These are phyloP conservation scores for Achroia grisella DNA, from an alignment of 1,140 invertebrate genomes.

Conservation along the genomic window DNA sequence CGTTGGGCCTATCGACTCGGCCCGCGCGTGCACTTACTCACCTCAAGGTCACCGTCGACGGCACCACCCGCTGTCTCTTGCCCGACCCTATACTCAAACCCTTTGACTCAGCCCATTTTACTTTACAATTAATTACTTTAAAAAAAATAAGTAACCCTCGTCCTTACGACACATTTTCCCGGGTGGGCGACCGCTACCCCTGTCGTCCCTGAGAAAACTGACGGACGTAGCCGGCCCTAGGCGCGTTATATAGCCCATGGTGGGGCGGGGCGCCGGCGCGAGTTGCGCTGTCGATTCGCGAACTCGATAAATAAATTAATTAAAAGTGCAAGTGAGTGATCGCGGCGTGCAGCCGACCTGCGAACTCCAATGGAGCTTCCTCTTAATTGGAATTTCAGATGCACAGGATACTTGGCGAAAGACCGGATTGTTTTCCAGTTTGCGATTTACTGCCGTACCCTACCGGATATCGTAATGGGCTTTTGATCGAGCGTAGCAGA, in stretches of 20 bases:
- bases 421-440: slow-evolving; percentile 30
- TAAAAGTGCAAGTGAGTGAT: slow-evolving; percentile 73
- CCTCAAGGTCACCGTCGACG: slow-evolving; percentile 51
- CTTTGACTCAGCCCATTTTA: slow-evolving; percentile 24
- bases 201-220: slow-evolving; percentile 63
- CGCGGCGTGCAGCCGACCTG: slow-evolving; percentile 56
- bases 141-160: slow-evolving; percentile 51
- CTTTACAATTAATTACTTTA: slow-evolving; percentile 29
- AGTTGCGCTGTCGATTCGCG: slow-evolving; percentile 69
- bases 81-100: slow-evolving; percentile 34
- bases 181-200: slow-evolving; percentile 45
- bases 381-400: slow-evolving; percentile 60
- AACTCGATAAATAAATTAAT: slow-evolving; percentile 73
- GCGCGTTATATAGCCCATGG: slow-evolving; percentile 53
- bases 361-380: slow-evolving; percentile 46
- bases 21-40: slow-evolving; percentile 49
- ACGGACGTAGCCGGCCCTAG: slow-evolving; percentile 52
- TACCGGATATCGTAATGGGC: not conserved
- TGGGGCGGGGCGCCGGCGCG: slow-evolving; percentile 60
- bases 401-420: slow-evolving; percentile 30
- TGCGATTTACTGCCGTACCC: slow-evolving; percentile 18
- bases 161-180: slow-evolving; percentile 46
- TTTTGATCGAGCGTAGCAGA: not conserved
- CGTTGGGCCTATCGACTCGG: slow-evolving; percentile 41
- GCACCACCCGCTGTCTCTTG: slow-evolving; percentile 18